These are phyloP conservation scores for Calcarius ornatus DNA, from an alignment of 2,113 vertebrate genomes.

Conservation along the genomic window DNA sequence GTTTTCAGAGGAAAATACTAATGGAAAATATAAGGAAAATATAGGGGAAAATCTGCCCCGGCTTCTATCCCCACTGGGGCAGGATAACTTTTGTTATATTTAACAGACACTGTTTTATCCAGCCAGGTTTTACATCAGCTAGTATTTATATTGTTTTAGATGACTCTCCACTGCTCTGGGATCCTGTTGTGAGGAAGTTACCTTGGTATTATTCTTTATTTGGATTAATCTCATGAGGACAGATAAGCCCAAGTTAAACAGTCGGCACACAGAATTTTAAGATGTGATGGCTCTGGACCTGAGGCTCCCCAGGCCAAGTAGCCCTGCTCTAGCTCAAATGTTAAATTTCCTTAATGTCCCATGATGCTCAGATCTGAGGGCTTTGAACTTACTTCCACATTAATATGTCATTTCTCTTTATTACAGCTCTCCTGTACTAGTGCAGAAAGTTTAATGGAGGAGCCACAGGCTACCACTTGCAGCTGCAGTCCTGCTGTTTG, in stretches of 20 bases:
- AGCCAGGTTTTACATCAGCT: not conserved
- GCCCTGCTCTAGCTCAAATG: not conserved
- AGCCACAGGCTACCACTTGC: conserved; percentile 45
- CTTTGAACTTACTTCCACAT: not conserved
- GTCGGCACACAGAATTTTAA: not conserved
- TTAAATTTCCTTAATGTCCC: not conserved
- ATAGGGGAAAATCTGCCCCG: not conserved
- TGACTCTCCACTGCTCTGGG: not conserved
- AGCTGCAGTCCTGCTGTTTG: not conserved
- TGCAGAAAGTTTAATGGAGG: not conserved
- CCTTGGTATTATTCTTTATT: not conserved
- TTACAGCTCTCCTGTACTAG: not conserved
- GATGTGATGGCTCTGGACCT: not conserved
- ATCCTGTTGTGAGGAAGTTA: not conserved
- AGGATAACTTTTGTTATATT: not conserved
- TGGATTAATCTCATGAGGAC: not conserved
- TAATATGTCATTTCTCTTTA: not conserved
- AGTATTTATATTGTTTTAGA: not conserved
- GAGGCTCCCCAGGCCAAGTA: not conserved
- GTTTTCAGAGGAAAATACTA: not conserved
- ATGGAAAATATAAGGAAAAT: not conserved
- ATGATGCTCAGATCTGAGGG: not conserved
- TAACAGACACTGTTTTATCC: not conserved
- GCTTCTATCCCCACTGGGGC: not conserved
- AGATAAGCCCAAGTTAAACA: not conserved